A percentile compares a stretch with the other conserved stretches of the same genome.
phyloP scores from a whole-genome alignment of 2,888 invertebrate genomes.

The Boloria euphrosyne region DNA sequence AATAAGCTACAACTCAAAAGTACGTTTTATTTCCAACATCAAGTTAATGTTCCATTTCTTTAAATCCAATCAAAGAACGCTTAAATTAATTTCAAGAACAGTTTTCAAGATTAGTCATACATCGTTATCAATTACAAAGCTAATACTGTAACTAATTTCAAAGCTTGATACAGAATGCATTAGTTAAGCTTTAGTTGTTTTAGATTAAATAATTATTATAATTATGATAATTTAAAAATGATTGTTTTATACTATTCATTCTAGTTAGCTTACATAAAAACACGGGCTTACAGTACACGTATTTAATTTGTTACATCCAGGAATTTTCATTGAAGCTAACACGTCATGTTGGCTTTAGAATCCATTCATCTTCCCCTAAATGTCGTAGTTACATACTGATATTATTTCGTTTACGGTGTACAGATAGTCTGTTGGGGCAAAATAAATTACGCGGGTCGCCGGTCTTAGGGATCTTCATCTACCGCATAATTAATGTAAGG shows the following conservation, averaged over 20 bases:
- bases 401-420: slow-evolving; percentile 31
- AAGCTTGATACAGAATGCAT: slow-evolving; percentile 9
- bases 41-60: too few species aligned
- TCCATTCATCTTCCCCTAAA: slow-evolving; percentile 3
- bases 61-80: too few species aligned
- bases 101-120: slow-evolving; percentile 10
- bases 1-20: neutral
- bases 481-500: slow-evolving; percentile 70
- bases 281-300: too few species aligned
- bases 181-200: neutral
- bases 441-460: slow-evolving; percentile 61
- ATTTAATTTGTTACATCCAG: neutral
- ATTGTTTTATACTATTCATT: too few species aligned
- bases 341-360: neutral
- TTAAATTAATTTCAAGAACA: slow-evolving; percentile 3
- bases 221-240: too few species aligned
- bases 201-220: too few species aligned
- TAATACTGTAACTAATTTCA: neutral
- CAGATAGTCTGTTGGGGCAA: slow-evolving; percentile 39
- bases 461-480: slow-evolving; percentile 64
- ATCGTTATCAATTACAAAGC: slow-evolving; percentile 14
- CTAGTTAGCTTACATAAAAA: too few species aligned
- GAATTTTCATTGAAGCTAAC: neutral
- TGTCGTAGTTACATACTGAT: slow-evolving; percentile 8
- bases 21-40: neutral